These are phyloP conservation scores for Buceros bicornis DNA, from an alignment of 2,797 vertebrate species.

Conservation along the genomic window DNA sequence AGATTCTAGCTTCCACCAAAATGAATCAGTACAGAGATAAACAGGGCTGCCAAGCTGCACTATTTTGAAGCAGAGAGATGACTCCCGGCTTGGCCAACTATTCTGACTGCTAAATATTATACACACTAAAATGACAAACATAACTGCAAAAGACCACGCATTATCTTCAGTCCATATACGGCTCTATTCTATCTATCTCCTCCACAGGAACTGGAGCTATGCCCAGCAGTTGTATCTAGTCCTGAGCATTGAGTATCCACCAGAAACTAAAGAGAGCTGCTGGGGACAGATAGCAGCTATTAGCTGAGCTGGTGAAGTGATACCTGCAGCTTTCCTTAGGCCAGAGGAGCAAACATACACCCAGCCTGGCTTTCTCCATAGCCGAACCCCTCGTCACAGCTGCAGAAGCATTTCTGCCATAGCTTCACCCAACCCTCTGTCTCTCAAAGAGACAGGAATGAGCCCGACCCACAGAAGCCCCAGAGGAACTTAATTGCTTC, in stretches of 20 bases:
- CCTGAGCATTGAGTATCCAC: background rate
- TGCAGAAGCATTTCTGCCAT: background rate
- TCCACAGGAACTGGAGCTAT: background rate
- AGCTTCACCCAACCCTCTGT: background rate
- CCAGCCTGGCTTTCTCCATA: background rate
- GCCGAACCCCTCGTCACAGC: background rate
- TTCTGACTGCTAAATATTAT: background rate
- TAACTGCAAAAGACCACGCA: background rate
- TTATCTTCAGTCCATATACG: background rate
- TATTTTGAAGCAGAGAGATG: constrained; percentile 11
- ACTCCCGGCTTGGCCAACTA: background rate
- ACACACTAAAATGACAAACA: background rate
- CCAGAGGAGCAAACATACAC: background rate
- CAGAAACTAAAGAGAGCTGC: background rate
- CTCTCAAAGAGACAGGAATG: background rate
- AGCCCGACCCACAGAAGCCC: background rate
- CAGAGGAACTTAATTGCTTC: background rate
- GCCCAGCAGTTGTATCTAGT: background rate
- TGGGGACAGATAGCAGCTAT: background rate
- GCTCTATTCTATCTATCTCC: background rate
- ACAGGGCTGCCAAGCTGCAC: background rate
- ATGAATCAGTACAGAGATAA: background rate
- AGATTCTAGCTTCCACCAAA: background rate
- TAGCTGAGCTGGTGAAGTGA: constrained; percentile 11
- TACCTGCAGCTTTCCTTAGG: background rate